Base-by-base conservation (phyloP, 2,888 invertebrate genomes). In the Leptura quadrifasciata region DNA sequence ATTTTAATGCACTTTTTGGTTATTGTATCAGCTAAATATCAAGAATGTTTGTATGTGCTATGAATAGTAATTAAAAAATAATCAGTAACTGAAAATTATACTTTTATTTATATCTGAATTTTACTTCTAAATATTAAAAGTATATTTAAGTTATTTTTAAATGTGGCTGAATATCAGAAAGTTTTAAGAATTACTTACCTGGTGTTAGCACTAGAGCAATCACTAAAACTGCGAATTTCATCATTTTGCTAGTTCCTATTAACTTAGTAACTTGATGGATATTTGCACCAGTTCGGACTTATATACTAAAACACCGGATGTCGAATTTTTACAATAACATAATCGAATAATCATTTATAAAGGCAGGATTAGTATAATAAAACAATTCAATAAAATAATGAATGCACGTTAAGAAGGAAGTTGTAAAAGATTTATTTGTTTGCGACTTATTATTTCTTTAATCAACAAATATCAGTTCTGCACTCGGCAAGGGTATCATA, bases 171-270 rank as follows among this genome's bases (percentile, higher is more conserved):
- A 31, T 31, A 31, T 31, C 5, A 24, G 2, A 24, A 2, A 5
- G 24, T 24, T 2, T 24, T 24, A 24, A 24, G 15, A 47, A 47
- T 15, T 12, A 35, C 63, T 68, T 68, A 68, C 68, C 57, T 3
- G 75, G 76, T 20, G 74, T 74, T 35, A 78, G 70, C 52, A 75
- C 74, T 31, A 76, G 20, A 64, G 74, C 76, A 20, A 78, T 69
- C 60, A 79, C 70, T 24, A 79, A 69, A 61, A 72, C 18, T 47
- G 76, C 63, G 47, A 76, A 76, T 74, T 76, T 79, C 72, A 70
- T 76, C 57, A 27, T 74, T 27, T 15, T 60, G 24, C 60, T 15
- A 24, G 60, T 27, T 60, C 9, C 6, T 17, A 21, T n/a, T 12
- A 57, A 57, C 57, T 31, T 31, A 4, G 27, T 31, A 47, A 47